Evolutionary conservation across 2,113 vertebrate species (phyloP).

Genomic region (Oreochromis tanganicae): DNA sequence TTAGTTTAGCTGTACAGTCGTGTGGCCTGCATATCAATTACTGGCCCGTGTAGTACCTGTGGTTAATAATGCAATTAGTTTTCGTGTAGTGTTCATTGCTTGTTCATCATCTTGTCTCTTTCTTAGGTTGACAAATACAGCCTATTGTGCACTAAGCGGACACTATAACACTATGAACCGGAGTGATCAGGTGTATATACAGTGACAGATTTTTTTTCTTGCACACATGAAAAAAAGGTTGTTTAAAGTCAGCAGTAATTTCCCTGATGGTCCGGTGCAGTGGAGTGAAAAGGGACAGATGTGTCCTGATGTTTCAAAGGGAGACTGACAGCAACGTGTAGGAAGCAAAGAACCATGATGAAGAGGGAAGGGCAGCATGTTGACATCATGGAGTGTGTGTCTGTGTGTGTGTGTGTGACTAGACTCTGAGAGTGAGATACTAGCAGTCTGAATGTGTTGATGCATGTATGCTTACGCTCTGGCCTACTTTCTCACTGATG

Average conservation of each 20-base stretch:
- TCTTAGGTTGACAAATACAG: background rate
- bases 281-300: background rate
- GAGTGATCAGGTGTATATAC: background rate
- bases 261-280: background rate
- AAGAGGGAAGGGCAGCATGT: background rate
- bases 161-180: background rate
- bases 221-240: background rate
- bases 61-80: background rate
- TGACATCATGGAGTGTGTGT: background rate
- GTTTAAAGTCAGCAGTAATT: background rate
- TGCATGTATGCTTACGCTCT: constrained; percentile 36
- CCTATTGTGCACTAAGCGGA: background rate
- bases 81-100: background rate
- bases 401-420: background rate
- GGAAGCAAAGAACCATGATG: background rate
- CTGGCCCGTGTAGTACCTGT: background rate
- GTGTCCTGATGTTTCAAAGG: background rate
- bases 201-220: background rate
- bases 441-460: background rate
- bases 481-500: constrained; percentile 65
- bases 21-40: background rate
- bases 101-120: background rate
- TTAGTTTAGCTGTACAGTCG: background rate
- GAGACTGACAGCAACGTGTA: background rate
- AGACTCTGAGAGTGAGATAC: background rate